A percentile compares a stretch with the other conserved stretches of the same genome.
phyloP scores from a whole-genome alignment of 2,113 vertebrate species.

The Ardeotis arabs region DNA sequence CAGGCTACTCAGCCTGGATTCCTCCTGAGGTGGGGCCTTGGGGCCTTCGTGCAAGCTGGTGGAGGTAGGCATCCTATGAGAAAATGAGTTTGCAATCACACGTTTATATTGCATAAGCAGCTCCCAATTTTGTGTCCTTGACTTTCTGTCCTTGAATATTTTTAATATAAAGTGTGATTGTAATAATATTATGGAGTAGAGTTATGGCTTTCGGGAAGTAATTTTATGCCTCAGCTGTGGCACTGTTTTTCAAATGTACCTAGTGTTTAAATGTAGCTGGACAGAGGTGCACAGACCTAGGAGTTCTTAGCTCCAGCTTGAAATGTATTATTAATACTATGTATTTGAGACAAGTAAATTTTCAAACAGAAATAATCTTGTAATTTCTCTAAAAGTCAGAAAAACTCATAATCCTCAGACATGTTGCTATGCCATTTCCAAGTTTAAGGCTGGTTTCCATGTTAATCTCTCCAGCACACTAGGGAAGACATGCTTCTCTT shows the following conservation, averaged over 20 bases:
- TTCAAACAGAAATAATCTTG: neutral
- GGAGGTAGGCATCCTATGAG: no score
- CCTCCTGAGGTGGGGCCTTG: neutral
- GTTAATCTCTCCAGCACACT: rapidly evolving
- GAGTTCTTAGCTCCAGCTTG: neutral
- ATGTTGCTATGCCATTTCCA: rapidly evolving
- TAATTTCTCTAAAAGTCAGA: neutral
- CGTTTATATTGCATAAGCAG: neutral
- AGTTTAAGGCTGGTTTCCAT: neutral
- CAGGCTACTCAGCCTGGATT: neutral
- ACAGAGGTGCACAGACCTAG: neutral
- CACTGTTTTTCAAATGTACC: neutral
- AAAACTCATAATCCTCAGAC: neutral
- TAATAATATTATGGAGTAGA: neutral
- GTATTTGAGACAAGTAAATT: neutral
- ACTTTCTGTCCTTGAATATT: neutral
- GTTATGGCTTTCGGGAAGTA: neutral
- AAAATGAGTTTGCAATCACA: neutral
- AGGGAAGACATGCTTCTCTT: neutral
- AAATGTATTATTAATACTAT: neutral
- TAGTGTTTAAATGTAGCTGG: neutral
- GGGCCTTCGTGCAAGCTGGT: neutral
- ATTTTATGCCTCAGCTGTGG: neutral
- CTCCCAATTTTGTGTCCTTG: neutral
- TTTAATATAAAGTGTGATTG: neutral